A percentile compares a stretch with the other conserved stretches of the same genome.
Conservation (phyloP, 2,888 invertebrate genomes). For the Oligia strigilis region DNA sequence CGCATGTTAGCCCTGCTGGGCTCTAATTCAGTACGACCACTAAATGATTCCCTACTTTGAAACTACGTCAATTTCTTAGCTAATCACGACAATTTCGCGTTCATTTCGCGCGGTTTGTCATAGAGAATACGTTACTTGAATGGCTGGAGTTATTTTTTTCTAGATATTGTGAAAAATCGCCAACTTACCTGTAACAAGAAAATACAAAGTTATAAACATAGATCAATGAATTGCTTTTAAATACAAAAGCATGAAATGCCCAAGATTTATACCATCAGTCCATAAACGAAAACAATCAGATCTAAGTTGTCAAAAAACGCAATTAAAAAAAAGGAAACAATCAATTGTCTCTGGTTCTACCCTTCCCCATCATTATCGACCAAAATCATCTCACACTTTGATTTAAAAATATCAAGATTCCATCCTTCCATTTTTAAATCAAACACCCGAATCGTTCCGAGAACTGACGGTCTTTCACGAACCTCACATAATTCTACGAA, state of each 20-base stretch:
- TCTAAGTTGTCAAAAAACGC: conserved; percentile 11
- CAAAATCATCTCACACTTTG: conserved; percentile 67
- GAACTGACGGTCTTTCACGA: conserved; percentile 63
- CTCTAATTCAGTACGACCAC: background rate
- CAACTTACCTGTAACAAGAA: conserved; percentile 75
- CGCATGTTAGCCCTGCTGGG: too few species aligned
- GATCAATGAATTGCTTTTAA: background rate
- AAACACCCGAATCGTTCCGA: conserved; percentile 66
- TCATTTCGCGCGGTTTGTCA: too few species aligned
- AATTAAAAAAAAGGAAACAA: conserved; percentile 51
- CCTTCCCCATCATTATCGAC: conserved; percentile 62
- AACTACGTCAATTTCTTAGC: background rate
- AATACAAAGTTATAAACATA: conserved; percentile 9
- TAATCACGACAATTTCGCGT: too few species aligned
- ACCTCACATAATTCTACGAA: conserved; percentile 60
- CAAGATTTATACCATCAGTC: background rate
- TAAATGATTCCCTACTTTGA: background rate
- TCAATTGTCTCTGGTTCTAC: conserved; percentile 55
- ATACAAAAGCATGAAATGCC: background rate
- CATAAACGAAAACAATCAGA: conserved; percentile 25
- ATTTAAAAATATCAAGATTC: conserved; percentile 65
- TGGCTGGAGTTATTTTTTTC: background rate
- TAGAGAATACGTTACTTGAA: background rate
- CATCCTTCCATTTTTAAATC: conserved; percentile 67
- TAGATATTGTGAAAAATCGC: background rate